Conservation (phyloP, 2,113 vertebrate genomes). For the Nycticebus coucang region DNA sequence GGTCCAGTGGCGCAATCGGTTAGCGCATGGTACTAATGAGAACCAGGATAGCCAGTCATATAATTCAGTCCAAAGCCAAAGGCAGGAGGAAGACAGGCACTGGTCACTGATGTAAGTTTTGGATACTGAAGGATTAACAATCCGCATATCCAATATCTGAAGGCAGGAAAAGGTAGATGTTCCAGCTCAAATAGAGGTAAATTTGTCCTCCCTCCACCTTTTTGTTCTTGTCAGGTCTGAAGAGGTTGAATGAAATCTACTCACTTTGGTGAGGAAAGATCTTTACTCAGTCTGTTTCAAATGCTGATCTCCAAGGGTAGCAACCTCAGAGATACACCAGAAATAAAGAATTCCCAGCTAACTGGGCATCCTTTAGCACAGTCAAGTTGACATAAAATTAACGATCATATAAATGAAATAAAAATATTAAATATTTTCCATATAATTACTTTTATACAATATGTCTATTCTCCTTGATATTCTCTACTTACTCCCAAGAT, state of each 20-base stretch:
- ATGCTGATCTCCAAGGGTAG: neutral
- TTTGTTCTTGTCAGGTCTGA: neutral
- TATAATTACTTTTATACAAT: neutral
- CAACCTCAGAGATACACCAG: neutral
- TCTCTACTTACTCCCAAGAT: neutral
- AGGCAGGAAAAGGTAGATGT: neutral
- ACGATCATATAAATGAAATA: neutral
- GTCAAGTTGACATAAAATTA: neutral
- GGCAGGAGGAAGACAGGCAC: neutral
- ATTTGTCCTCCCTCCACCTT: neutral
- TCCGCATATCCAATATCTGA: neutral
- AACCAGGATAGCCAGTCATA: neutral
- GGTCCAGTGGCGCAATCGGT: neutral
- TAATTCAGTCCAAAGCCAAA: neutral
- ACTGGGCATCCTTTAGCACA: neutral
- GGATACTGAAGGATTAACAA: neutral
- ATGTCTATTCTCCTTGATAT: neutral
- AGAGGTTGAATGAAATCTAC: neutral
- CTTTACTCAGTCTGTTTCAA: neutral
- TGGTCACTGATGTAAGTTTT: neutral
- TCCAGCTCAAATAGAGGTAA: neutral
- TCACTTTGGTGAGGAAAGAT: neutral
- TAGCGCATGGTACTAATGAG: neutral
- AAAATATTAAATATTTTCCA: neutral
- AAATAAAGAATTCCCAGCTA: neutral